Evolutionary conservation across 1,140 invertebrate genomes (phyloP), one percentile per base, ranked within the genome.

Genomic region (Ptiloglossa arizonensis): DNA sequence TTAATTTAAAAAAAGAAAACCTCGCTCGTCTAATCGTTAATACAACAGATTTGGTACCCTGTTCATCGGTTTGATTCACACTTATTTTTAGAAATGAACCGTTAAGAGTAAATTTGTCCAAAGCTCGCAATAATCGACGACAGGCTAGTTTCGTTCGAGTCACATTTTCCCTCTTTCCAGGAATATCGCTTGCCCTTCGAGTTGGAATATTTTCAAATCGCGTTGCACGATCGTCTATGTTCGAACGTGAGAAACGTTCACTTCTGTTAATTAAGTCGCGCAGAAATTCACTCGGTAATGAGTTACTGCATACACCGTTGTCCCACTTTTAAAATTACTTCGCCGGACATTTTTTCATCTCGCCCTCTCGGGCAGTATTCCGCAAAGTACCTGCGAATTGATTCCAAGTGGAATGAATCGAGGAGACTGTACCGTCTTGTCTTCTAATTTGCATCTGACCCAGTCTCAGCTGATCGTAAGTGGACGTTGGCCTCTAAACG

Each of bases 371-470:
- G 52, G 0, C 1, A 5, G 52, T 3, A 11, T 44, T 32, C 15
- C 15, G 6, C 8, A 15, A 29, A 57, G 17, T 24, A 17, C 38
- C 48, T 32, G 62, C 13, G 9, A 52, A 56, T 54, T 44, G 17
- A 50, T 38, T 27, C 27, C 8, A 24, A 24, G 29, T 0, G 19
- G 50, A 76, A 9, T 17, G 22, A 29, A 22, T n/a, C 4, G 50
- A 50, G 54, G 27, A 41, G 15, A 69, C 41, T 17, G 46, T 19
- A 5, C 27, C 13, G 1, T 73, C 48, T 35, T 56, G 69, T 27
- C 19, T 75, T 48, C 54, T 72, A 66, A 86, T 89, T 88, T 84
- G 60, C 82, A 85, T 85, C 57, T 82, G 87, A 89, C 85, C 85
- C 69, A 88, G 86, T 89, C 82, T 67, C 76, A 78, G 81, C 79